phyloP scores from a whole-genome alignment of 1,140 invertebrate genomes.

The Heliconius congener region DNA sequence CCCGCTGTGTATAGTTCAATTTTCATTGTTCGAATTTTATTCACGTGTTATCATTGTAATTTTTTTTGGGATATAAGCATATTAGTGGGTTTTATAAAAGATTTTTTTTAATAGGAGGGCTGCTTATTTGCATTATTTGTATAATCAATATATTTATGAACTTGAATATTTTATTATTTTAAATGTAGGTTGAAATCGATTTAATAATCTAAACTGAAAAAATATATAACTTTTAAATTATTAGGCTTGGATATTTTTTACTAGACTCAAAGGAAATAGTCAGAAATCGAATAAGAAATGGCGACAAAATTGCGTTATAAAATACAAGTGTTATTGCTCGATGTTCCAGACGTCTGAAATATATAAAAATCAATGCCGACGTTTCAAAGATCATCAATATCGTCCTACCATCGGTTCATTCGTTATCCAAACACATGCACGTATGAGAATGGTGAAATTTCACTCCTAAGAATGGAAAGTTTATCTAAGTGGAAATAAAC shows the following conservation, averaged over 20 bases:
- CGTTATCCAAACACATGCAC: background rate
- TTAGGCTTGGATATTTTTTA: background rate
- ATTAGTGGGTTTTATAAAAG: background rate
- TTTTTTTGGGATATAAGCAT: background rate
- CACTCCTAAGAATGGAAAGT: background rate
- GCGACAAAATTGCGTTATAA: too few relatives aligned
- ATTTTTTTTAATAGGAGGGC: background rate
- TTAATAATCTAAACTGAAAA: too few relatives aligned
- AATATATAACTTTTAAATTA: too few relatives aligned
- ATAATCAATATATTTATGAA: background rate
- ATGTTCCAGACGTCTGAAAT: constrained; percentile 37
- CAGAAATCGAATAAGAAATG: constrained; percentile 11
- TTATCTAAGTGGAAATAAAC: background rate
- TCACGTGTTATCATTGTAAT: background rate
- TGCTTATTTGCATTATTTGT: too few relatives aligned
- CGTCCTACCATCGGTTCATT: background rate
- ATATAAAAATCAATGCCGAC: constrained; percentile 42
- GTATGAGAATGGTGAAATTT: background rate
- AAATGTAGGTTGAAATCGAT: too few relatives aligned
- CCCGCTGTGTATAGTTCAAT: background rate
- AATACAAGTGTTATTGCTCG: constrained; percentile 42
- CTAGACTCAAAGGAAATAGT: background rate
- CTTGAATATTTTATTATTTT: background rate
- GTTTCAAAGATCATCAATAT: constrained; percentile 32
- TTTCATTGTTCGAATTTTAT: background rate